Base-by-base conservation (phyloP, 2,888 invertebrate species). In the Archaeoteleia sp. region DNA sequence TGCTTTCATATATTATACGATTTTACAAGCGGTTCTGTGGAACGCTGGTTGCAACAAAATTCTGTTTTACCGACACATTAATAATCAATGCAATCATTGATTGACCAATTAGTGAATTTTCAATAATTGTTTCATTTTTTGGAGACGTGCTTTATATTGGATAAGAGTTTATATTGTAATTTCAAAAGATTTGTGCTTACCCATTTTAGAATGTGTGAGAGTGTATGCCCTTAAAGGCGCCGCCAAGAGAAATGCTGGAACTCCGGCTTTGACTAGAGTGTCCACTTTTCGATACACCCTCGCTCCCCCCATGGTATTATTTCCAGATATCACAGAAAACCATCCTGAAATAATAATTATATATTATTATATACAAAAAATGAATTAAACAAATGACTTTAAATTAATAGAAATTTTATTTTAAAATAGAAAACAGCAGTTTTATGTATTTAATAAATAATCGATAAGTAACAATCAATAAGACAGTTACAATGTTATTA, bases 291-390 rank as follows among this genome's bases (percentile, higher is more conserved):
- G 79, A 70, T 85, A 84, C 51, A 85, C 82, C 51, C 82, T 77
- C n/a, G 85, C 85, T 40, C 77, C 80, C 13, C 82, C 83, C 65
- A 79, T 78, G 29, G 79, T 68, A 53, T 80, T 82, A 46, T 78
- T 83, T 68, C 86, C 86, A 48, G 86, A 84, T 76, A 86, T 85
- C 68, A 86, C 85, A 62, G 86, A 85, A 74, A 86, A 86, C 86
- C 86, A 86, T 58, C 86, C 86, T 86, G 78, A 15, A 81, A 82
- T 14, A 14, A n/a, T 34, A 25, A 23, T n/a, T 0, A 2, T 10
- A 20, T 39, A 23, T n/a, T n/a, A n/a, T n/a, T n/a, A n/a, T n/a
- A n/a, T n/a, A n/a, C n/a, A n/a, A n/a, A n/a, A n/a, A n/a, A n/a
- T n/a, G n/a, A n/a, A n/a, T n/a, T n/a, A n/a, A n/a, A n/a, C n/a